Conservation (phyloP, 2,113 vertebrate genomes). For the Chionomys nivalis region DNA sequence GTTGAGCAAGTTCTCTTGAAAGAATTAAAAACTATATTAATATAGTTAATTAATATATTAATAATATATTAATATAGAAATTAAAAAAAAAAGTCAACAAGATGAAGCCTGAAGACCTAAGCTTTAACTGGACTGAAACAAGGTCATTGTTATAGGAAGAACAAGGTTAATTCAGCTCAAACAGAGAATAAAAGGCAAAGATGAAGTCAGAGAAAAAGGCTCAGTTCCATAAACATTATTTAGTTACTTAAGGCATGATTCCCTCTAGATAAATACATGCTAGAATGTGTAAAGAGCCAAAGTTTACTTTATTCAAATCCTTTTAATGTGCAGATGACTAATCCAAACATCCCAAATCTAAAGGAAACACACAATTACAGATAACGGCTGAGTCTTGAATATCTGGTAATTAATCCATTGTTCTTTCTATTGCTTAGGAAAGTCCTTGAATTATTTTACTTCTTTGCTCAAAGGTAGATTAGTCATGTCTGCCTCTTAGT, state of each 20-base stretch:
- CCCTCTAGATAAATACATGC: not conserved
- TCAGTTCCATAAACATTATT: not conserved
- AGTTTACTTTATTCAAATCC: not conserved
- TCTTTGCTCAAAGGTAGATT: not conserved
- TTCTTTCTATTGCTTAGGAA: slow-evolving; percentile 14
- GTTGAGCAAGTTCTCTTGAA: slow-evolving; percentile 2
- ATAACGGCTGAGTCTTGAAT: not conserved
- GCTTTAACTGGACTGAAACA: not conserved
- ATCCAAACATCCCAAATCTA: not conserved
- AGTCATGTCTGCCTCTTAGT: not conserved
- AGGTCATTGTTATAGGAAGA: slow-evolving; percentile 25
- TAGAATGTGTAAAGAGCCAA: slow-evolving; percentile 1
- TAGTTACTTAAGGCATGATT: slow-evolving; percentile 25
- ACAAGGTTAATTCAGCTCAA: slow-evolving; percentile 13
- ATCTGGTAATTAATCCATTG: not conserved
- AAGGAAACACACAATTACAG: not conserved
- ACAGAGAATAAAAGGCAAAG: not conserved
- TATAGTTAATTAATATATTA: no score
- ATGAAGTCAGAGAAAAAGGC: slow-evolving; percentile 52
- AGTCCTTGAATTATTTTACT: not conserved
- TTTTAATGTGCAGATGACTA: not conserved
- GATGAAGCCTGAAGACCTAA: not conserved
- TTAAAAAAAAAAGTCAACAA: not conserved
- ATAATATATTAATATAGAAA: not conserved
- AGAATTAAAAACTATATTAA: not conserved